These are phyloP conservation scores for Thelaira solivaga DNA, from an alignment of 2,888 invertebrate genomes.

Conservation along the genomic window DNA sequence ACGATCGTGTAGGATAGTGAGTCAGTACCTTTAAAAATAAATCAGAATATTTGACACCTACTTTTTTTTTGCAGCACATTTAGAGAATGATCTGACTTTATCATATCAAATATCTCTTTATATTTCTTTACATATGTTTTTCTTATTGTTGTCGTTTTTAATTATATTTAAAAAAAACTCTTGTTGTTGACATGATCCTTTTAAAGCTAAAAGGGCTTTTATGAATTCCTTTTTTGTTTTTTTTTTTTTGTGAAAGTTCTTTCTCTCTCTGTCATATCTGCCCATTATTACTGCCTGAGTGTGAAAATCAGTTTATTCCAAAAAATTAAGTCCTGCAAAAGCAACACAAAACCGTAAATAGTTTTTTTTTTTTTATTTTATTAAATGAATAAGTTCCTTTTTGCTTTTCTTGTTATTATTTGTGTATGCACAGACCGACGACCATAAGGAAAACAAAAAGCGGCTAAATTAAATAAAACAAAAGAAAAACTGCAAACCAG, in stretches of 20 bases:
- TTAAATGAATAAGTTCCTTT: too few relatives aligned
- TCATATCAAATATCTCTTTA: too few relatives aligned
- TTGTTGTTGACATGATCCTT: conserved; percentile 45
- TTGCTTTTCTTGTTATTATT: conserved; percentile 1
- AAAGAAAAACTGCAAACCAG: conserved; percentile 35
- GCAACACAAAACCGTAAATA: conserved; percentile 7
- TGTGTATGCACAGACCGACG: conserved; percentile 20
- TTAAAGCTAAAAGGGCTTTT: conserved; percentile 17
- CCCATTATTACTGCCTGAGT: conserved; percentile 29
- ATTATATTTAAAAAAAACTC: conserved; percentile 3
- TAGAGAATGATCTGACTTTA: too few relatives aligned
- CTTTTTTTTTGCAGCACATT: too few relatives aligned
- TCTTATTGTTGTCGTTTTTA: background rate
- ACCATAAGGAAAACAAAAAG: conserved; percentile 20
- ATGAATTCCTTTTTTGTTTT: conserved; percentile 4
- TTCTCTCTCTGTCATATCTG: conserved; percentile 35
- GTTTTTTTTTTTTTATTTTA: conserved; percentile 14
- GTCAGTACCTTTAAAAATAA: too few relatives aligned
- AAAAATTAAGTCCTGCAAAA: conserved; percentile 34
- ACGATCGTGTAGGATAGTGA: too few relatives aligned
- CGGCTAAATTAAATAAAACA: conserved; percentile 21
- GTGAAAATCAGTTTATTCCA: conserved; percentile 26
- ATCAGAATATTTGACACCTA: too few relatives aligned
- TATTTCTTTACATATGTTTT: too few relatives aligned
- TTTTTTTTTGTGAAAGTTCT: too few relatives aligned